phyloP scores from a whole-genome alignment of 2,888 invertebrate genomes.

The Thelaira solivaga region DNA sequence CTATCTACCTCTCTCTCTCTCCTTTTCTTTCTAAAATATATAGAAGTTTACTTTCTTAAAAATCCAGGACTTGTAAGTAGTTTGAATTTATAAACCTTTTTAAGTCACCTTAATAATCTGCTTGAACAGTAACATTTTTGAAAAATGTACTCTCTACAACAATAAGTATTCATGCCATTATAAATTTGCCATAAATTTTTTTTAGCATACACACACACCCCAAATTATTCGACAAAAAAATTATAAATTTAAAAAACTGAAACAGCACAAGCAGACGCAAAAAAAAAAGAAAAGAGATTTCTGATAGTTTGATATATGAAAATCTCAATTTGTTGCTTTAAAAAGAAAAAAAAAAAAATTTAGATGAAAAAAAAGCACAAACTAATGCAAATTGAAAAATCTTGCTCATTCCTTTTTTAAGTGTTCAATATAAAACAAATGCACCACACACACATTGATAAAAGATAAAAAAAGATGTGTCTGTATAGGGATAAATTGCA shows the following conservation, averaged over 20 bases:
- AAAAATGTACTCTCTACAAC: too few species aligned
- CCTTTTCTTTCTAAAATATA: too few species aligned
- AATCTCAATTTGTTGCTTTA: slow-evolving; percentile 46
- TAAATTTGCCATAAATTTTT: too few species aligned
- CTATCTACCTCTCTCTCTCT: too few species aligned
- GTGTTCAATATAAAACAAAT: slow-evolving; percentile 11
- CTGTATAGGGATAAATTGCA: neutral
- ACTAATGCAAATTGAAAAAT: slow-evolving; percentile 55
- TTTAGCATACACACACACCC: too few species aligned
- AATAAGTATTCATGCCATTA: too few species aligned
- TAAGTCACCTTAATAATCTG: too few species aligned
- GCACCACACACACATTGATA: neutral
- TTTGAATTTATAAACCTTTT: too few species aligned
- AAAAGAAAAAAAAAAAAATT: slow-evolving; percentile 10
- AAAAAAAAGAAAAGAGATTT: neutral
- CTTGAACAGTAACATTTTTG: too few species aligned
- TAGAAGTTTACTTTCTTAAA: too few species aligned
- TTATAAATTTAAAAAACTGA: neutral
- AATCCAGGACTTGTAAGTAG: too few species aligned
- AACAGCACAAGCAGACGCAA: too few species aligned
- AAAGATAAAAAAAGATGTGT: slow-evolving; percentile 11
- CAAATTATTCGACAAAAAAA: neutral
- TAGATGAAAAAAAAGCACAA: slow-evolving; percentile 9
- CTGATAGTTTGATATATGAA: slow-evolving; percentile 35
- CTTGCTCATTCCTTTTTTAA: slow-evolving; percentile 17